phyloP scores from a whole-genome alignment of 2,888 invertebrate species.

The Margaritifera margaritifera region DNA sequence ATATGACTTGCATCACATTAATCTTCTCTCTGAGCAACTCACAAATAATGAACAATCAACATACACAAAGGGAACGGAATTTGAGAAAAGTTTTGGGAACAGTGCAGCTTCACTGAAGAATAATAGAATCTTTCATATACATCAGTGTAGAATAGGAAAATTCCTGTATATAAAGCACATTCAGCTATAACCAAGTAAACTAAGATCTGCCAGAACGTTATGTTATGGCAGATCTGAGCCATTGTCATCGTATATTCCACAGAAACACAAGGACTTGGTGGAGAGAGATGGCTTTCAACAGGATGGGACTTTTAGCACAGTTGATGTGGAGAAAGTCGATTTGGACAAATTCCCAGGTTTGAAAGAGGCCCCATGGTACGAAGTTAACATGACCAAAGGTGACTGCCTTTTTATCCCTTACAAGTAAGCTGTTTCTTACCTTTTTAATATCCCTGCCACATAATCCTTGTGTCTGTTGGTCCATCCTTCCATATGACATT shows the following conservation, averaged over 20 bases:
- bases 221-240: too few relatives aligned
- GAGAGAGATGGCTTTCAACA: slow-evolving; percentile 48
- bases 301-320: slow-evolving; percentile 53
- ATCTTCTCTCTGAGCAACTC: slow-evolving; percentile 65
- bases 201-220: not conserved
- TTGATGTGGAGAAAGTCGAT: slow-evolving; percentile 65
- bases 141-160: too few relatives aligned
- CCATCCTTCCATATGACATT: too few relatives aligned
- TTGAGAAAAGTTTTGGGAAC: too few relatives aligned
- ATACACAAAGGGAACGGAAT: too few relatives aligned
- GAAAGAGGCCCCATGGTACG: slow-evolving; percentile 51
- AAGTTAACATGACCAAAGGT: slow-evolving; percentile 55
- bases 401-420: slow-evolving; percentile 68
- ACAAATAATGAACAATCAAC: too few relatives aligned
- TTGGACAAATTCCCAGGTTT: slow-evolving; percentile 52
- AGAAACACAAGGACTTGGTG: slow-evolving; percentile 45
- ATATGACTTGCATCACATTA: slow-evolving; percentile 42
- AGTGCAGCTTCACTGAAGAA: too few relatives aligned
- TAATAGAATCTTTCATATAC: too few relatives aligned
- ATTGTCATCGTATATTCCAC: not conserved
- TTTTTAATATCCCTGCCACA: too few relatives aligned
- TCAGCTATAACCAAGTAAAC: not conserved
- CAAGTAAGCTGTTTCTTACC: slow-evolving; percentile 37
- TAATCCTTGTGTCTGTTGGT: too few relatives aligned
- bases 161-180: too few relatives aligned